A percentile compares a stretch with the other conserved stretches of the same genome.
phyloP scores from a whole-genome alignment of 2,888 invertebrate genomes.

The Pherbina coryleti region DNA sequence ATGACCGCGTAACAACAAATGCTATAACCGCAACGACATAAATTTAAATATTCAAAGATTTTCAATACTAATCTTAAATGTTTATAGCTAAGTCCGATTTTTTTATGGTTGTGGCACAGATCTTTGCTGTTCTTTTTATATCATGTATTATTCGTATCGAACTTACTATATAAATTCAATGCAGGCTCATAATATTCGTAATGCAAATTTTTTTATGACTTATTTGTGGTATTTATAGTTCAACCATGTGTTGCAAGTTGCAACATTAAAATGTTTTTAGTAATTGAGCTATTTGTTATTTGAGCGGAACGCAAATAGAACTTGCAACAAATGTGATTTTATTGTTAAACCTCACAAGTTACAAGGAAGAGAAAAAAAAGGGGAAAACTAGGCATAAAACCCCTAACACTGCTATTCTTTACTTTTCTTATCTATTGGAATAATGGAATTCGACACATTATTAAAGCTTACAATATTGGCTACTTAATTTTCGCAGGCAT shows the following conservation, averaged over 20 bases:
- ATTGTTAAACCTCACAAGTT: no score
- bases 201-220: constrained; percentile 33
- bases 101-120: not conserved
- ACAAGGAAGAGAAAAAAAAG: no score
- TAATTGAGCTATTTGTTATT: constrained; percentile 17
- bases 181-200: not conserved
- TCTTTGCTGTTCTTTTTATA: not conserved
- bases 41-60: constrained; percentile 62
- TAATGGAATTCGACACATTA: no score
- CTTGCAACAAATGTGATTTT: no score
- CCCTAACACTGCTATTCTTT: no score
- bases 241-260: not conserved
- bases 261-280: constrained; percentile 7
- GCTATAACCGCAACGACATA: constrained; percentile 37
- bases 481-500: no score
- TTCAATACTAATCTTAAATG: constrained; percentile 6
- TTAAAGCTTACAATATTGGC: no score
- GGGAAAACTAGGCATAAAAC: no score
- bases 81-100: not conserved
- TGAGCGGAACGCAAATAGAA: no score
- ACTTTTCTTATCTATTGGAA: no score
- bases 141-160: not conserved
- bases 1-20: constrained; percentile 17
- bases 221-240: constrained; percentile 31
- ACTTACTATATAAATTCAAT: not conserved